Evolutionary conservation across 2,797 vertebrate species (phyloP), one percentile per base, ranked within the genome.

Genomic region (Cynopterus sphinx): DNA sequence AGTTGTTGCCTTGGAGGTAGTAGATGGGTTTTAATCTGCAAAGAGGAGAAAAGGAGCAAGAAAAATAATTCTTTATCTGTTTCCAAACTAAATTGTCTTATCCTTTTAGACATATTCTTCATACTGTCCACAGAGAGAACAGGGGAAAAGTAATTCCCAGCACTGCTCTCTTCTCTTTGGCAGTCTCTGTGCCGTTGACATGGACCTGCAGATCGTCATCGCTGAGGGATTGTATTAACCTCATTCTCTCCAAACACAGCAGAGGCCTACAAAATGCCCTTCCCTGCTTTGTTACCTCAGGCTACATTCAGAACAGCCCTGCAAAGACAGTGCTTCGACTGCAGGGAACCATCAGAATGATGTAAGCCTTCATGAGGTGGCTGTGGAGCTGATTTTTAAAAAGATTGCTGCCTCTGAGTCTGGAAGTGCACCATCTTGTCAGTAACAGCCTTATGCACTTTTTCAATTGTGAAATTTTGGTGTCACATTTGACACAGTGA

Each of bases 11-110:
- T 96, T 85, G 3, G 12, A 97, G 67, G 51, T 95, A 79, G 75
- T 96, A 90, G 90, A 94, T 55, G 71, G 4, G 19, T 81, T 96
- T 91, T 96, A 90, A 94, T 97, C 75, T 95, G 77, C 28, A 86
- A 90, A 92, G 73, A 36, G 51, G 49, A 91, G n/a, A 77, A 93
- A 92, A 96, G 77, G 28, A 59, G 17, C 57, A 89, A 94, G 68
- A 90, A 91, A 70, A 87, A 85, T 55, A 92, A 96, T 97, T 68
- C 74, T 83, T 83, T 71, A 55, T 28, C 10, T 43, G 16, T 79
- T 96, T 94, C 75, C 46, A 81, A 84, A 73, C 79, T 92, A 95
- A 92, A 87, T 85, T 3, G 0, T n/a, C 19, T 91, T 67, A 88
- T 13, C 19, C 13, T 86, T 75, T 82, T 51, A 95, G 90, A 82